Base-by-base conservation (phyloP, 2,797 vertebrate genomes). In the Distichodus sexfasciatus region DNA sequence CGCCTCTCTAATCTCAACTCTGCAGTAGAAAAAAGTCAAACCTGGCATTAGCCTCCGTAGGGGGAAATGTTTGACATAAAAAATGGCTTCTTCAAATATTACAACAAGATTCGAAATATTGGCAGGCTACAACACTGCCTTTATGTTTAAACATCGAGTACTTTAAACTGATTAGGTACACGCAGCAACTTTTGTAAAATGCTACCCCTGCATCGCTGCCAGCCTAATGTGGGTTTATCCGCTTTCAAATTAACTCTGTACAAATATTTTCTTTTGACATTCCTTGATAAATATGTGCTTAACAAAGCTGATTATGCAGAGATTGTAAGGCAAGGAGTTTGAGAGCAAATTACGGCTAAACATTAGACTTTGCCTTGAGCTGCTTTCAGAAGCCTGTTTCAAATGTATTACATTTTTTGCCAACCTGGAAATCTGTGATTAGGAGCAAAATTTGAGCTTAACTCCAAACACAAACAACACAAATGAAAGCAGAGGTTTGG, bases 301-400 rank as follows among this genome's bases (percentile, higher is more conserved):
- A 19, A 36, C 15, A 48, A 70, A 63, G 50, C 33, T 70, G 50
- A 75, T 77, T 75, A 70, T 63, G 59, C 47, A 63, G 6, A 62
- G 51, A 73, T 70, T 70, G 67, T 65, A 57, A 38, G 36, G 36
- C 44, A 46, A 14, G 21, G 3, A 14, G 33, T 57, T 69, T 66
- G 23, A 38, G 55, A 54, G 23, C 44, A 65, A 73, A 71, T 65
- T 19, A 55, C 38, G 47, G 44, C n/a, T 66, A 69, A 67, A 67
- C 53, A 66, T 78, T 71, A 77, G 1, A 60, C 61, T 77, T 58
- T 21, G 51, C 36, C 14, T 41, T 57, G 3, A 72, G 28, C 31
- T 48, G 55, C 24, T 58, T 63, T 66, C 36, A 38, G n/a, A 60
- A 55, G n/a, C 19, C 64, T 12, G 1, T 24, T 50, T 46, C 21